Conservation (phyloP, 2,888 invertebrate genomes). For the Polylopha cassiicola region DNA sequence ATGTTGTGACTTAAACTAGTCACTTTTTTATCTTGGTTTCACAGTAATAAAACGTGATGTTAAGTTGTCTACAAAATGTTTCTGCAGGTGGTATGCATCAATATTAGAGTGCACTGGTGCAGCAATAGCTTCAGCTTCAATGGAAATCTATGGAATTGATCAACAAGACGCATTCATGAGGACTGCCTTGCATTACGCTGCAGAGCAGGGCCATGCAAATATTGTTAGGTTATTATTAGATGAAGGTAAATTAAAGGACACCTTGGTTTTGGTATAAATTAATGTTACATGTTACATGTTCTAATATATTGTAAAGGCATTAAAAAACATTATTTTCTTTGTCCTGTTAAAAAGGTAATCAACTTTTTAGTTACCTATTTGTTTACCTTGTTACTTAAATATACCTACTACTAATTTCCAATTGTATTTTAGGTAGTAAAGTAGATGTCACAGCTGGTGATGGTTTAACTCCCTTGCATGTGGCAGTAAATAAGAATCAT, state of each 20-base stretch:
- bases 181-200: slow-evolving; percentile 85
- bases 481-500: slow-evolving; percentile 79
- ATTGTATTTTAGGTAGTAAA: slow-evolving; percentile 70
- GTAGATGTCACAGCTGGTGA: slow-evolving; percentile 81
- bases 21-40: background rate
- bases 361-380: background rate
- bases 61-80: slow-evolving; percentile 27
- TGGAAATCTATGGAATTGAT: slow-evolving; percentile 73
- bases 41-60: background rate
- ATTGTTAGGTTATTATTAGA: slow-evolving; percentile 79
- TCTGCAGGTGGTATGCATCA: slow-evolving; percentile 84
- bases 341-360: background rate
- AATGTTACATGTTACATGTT: no score
- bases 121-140: slow-evolving; percentile 64
- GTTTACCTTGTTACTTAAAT: background rate
- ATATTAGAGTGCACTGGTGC: slow-evolving; percentile 82
- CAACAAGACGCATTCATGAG: slow-evolving; percentile 80
- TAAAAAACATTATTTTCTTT: background rate
- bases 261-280: no score
- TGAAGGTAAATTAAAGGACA: slow-evolving; percentile 68
- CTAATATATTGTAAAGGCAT: no score
- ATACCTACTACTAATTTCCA: slow-evolving; percentile 6
- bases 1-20: background rate
- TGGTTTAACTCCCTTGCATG: slow-evolving; percentile 82
- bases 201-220: slow-evolving; percentile 79